phyloP scores from a whole-genome alignment of 2,113 vertebrate genomes.

The Scopus umbretta region DNA sequence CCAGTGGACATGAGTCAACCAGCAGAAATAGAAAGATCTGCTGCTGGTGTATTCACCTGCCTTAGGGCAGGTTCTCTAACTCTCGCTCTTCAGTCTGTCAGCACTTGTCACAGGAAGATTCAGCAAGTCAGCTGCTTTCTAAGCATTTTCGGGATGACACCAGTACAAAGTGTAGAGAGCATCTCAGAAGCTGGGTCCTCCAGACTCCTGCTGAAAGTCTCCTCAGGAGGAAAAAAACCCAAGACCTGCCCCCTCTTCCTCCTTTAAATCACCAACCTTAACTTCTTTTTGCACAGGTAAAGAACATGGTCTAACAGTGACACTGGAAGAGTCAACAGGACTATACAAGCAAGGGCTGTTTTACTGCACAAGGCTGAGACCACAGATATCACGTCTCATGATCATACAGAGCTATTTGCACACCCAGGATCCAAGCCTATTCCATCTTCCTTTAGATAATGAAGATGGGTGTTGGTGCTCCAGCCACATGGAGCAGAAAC shows the following conservation, averaged over 20 bases:
- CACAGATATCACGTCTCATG: rapidly evolving
- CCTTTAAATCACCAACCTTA: background rate
- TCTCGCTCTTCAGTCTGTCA: background rate
- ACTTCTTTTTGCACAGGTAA: background rate
- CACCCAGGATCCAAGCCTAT: background rate
- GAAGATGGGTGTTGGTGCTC: background rate
- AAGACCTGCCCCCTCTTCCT: background rate
- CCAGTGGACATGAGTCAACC: background rate
- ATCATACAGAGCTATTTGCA: background rate
- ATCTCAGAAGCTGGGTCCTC: background rate
- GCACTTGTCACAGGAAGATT: background rate
- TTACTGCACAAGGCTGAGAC: background rate
- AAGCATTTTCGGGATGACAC: background rate
- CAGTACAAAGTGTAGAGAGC: background rate
- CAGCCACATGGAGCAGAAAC: background rate
- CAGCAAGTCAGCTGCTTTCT: background rate
- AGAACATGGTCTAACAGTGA: background rate
- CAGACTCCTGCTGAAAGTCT: background rate
- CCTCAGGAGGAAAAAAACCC: background rate
- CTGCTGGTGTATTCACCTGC: background rate
- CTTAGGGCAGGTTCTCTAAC: background rate
- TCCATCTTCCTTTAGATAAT: background rate
- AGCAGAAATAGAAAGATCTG: background rate
- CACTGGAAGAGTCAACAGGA: background rate
- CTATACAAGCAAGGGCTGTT: background rate